These are phyloP conservation scores for Hapalemur alaotrensis DNA, from an alignment of 2,797 vertebrate species.

Conservation along the genomic window DNA sequence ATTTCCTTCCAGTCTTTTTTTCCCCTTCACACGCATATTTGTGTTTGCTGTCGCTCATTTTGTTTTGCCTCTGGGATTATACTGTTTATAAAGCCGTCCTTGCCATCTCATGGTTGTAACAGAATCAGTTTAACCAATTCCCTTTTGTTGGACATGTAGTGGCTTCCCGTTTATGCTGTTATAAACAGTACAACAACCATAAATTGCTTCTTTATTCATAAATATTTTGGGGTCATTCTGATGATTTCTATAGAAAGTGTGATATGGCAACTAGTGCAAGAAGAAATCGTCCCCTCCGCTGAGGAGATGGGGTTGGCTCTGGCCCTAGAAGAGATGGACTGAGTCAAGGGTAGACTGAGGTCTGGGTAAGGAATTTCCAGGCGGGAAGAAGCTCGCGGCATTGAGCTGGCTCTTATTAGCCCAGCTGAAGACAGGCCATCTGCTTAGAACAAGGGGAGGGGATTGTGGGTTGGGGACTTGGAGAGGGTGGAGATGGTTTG, in stretches of 20 bases:
- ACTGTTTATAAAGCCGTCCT: background rate
- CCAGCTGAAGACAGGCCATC: background rate
- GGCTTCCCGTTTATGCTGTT: background rate
- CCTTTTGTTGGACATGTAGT: background rate
- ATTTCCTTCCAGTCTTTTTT: constrained; percentile 3
- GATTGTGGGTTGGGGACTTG: background rate
- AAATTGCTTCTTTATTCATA: background rate
- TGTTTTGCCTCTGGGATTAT: background rate
- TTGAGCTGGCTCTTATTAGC: background rate
- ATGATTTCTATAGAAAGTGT: background rate
- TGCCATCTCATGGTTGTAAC: background rate
- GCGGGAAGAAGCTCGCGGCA: background rate
- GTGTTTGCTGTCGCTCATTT: background rate
- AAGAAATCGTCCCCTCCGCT: background rate
- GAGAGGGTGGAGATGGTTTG: background rate
- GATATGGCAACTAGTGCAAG: background rate
- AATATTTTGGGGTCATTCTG: background rate
- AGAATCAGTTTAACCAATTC: background rate
- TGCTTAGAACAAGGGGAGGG: background rate
- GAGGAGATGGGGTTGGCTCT: background rate
- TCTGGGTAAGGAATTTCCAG: background rate
- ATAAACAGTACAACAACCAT: background rate
- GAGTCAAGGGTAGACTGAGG: background rate
- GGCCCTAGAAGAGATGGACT: background rate
- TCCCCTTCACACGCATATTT: background rate